Percentiles rank a stretch among this genome's conserved stretches.
Evolutionary conservation across 2,797 vertebrate species (phyloP).

Genomic region (Gymnothorax javanicus): DNA sequence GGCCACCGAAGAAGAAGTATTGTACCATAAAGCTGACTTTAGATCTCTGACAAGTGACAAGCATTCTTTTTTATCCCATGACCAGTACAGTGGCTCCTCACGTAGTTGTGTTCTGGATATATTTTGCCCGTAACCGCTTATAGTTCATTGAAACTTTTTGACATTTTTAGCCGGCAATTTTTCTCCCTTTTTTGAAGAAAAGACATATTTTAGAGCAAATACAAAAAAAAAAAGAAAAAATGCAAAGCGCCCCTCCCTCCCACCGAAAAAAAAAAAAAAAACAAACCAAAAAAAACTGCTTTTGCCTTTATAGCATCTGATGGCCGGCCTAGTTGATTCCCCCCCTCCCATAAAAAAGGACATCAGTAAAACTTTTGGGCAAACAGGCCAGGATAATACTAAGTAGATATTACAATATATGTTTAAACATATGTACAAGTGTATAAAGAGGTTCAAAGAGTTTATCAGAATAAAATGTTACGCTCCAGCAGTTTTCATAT

Average conservation of each 20-base stretch:
- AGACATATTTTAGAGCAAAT: constrained; percentile 32
- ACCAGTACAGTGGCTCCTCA: constrained; percentile 17
- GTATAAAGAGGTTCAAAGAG: constrained; percentile 67
- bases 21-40: constrained; percentile 8
- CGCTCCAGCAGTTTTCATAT: constrained; percentile 79
- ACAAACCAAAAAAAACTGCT: not conserved
- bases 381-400: constrained; percentile 69
- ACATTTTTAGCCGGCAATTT: constrained; percentile 41
- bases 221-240: constrained; percentile 32
- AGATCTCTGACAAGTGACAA: constrained; percentile 19
- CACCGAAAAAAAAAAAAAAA: not conserved
- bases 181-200: constrained; percentile 33
- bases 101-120: constrained; percentile 59
- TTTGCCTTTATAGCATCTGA: constrained; percentile 33
- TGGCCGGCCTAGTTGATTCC: constrained; percentile 42
- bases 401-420: constrained; percentile 78
- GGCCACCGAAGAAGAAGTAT: not conserved
- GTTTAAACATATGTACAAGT: constrained; percentile 71
- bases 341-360: constrained; percentile 57
- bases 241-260: not conserved
- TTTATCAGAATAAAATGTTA: constrained; percentile 65
- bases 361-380: constrained; percentile 59
- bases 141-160: constrained; percentile 60
- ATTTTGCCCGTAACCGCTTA: constrained; percentile 62
- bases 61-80: constrained; percentile 33